phyloP scores from a whole-genome alignment of 2,888 invertebrate genomes.

The Smittia sp. region DNA sequence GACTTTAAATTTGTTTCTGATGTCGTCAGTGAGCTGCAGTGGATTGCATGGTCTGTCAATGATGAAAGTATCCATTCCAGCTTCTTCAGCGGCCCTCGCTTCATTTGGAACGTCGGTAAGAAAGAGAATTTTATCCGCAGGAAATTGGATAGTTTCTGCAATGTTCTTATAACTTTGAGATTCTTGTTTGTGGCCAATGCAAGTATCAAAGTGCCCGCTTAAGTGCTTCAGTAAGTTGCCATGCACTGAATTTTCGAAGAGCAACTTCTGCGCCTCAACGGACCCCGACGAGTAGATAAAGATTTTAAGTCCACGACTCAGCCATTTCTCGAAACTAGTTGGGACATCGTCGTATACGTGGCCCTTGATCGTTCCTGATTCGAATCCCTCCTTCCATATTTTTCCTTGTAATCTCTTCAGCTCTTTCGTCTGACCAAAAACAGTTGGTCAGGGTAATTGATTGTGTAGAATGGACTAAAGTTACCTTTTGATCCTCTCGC shows the following conservation, averaged over 20 bases:
- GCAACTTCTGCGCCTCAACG: slow-evolving; percentile 81
- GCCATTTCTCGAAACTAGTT: slow-evolving; percentile 70
- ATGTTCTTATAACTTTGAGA: slow-evolving; percentile 76
- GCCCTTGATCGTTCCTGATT: slow-evolving; percentile 68
- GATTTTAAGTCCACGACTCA: slow-evolving; percentile 63
- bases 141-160: slow-evolving; percentile 62
- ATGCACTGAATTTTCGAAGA: slow-evolving; percentile 71
- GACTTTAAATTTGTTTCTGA: slow-evolving; percentile 57
- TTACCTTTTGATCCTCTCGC: slow-evolving; percentile 77
- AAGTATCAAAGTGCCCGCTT: slow-evolving; percentile 83
- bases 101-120: slow-evolving; percentile 84
- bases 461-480: too few relatives aligned
- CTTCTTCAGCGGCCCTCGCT: slow-evolving; percentile 74
- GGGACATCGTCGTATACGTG: slow-evolving; percentile 80
- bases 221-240: slow-evolving; percentile 76
- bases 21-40: slow-evolving; percentile 62
- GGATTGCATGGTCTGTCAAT: slow-evolving; percentile 76
- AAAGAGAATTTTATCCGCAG: slow-evolving; percentile 72
- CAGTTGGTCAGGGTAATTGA: too few relatives aligned
- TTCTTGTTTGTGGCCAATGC: slow-evolving; percentile 77
- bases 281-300: slow-evolving; percentile 93
- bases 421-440: slow-evolving; percentile 66
- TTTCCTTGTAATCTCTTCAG: slow-evolving; percentile 88
- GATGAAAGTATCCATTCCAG: slow-evolving; percentile 68
- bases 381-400: slow-evolving; percentile 84